Conservation (phyloP, 2,113 vertebrate species). For the Eptesicus fuscus region DNA sequence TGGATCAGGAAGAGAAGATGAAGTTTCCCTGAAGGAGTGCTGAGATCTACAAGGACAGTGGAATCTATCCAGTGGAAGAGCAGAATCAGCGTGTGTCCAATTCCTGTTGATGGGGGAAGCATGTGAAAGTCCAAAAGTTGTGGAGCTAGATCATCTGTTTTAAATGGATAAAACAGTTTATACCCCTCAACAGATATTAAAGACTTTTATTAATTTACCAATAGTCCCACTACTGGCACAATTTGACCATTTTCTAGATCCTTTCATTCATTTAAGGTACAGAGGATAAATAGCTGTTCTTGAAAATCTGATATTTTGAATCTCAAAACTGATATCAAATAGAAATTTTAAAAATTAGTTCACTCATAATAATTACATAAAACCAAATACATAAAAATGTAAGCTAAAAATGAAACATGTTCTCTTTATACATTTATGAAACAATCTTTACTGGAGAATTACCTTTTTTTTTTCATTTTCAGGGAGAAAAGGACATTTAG, state of each 20-base stretch:
- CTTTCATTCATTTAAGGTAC: neutral
- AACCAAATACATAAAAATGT: conserved; percentile 65
- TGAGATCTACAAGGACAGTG: neutral
- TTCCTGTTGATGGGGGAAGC: neutral
- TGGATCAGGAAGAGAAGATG: neutral
- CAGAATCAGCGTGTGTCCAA: neutral
- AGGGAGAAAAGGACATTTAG: neutral
- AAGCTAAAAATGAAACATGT: conserved; percentile 50
- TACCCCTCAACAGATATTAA: neutral
- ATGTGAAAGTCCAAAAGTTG: neutral
- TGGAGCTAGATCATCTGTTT: neutral
- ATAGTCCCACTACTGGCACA: neutral
- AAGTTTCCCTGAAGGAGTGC: neutral
- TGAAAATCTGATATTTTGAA: conserved; percentile 62
- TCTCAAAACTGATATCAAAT: conserved; percentile 28
- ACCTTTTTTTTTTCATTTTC: neutral
- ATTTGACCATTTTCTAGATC: neutral
- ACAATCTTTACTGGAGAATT: neutral
- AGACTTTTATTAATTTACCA: neutral
- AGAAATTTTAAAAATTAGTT: conserved; percentile 43
- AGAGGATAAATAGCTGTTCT: conserved; percentile 57
- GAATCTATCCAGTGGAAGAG: neutral
- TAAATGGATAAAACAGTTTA: neutral
- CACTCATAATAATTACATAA: conserved; percentile 32
- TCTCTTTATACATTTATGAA: neutral